Evolutionary conservation across 2,888 invertebrate genomes (phyloP).

Genomic region (Azorinus chamasolen): DNA sequence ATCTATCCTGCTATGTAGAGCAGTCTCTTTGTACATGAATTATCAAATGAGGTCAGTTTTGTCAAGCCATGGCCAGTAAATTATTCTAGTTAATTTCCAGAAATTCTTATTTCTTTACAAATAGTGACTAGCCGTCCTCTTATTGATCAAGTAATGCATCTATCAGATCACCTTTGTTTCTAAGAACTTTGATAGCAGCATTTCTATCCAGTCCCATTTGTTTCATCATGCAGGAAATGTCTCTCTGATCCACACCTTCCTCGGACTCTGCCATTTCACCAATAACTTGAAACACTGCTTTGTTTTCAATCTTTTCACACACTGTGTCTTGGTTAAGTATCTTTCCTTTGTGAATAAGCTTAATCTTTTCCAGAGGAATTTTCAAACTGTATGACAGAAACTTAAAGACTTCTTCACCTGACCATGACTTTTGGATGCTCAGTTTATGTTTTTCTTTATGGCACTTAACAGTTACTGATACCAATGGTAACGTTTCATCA

Average conservation of each 20-base stretch:
- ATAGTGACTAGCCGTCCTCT: no score
- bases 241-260: conserved; percentile 70
- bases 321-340: conserved; percentile 66
- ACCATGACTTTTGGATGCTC: conserved; percentile 71
- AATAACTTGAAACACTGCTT: conserved; percentile 76
- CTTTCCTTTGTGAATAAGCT: conserved; percentile 80
- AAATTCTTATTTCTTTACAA: no score
- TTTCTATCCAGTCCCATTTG: conserved; percentile 78
- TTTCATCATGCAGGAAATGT: conserved; percentile 76
- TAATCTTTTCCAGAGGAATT: conserved; percentile 78
- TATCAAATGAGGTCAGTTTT: no score
- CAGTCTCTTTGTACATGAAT: no score
- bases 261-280: conserved; percentile 76
- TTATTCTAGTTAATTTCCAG: no score
- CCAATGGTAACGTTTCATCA: conserved; percentile 42
- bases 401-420: conserved; percentile 70
- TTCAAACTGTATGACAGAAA: conserved; percentile 64
- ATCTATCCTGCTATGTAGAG: no score
- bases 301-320: conserved; percentile 57
- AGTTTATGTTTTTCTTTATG: conserved; percentile 75
- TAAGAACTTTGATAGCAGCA: conserved; percentile 72
- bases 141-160: conserved; percentile 75
- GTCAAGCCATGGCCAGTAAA: no score
- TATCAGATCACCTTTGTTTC: conserved; percentile 70
- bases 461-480: conserved; percentile 71